Evolutionary conservation across 2,888 invertebrate genomes (phyloP).

Genomic region (Yponomeuta sedellus): DNA sequence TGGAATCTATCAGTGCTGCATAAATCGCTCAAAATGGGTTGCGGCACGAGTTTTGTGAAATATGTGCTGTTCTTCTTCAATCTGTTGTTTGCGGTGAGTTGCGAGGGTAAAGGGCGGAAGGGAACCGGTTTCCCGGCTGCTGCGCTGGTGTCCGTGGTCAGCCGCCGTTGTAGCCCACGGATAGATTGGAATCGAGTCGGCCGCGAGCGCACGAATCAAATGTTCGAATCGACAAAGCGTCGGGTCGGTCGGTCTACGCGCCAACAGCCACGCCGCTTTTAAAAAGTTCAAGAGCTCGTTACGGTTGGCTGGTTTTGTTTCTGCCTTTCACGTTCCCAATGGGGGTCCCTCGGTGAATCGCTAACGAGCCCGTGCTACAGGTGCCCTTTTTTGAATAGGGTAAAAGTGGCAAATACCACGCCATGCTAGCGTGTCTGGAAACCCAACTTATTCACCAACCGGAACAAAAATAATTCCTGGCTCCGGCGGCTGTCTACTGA

Average conservation of each 20-base stretch:
- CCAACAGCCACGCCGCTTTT: neutral
- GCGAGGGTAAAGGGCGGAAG: constrained; percentile 48
- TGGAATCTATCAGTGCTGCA: constrained; percentile 31
- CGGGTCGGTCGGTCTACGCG: neutral
- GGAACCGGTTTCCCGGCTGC: constrained; percentile 41
- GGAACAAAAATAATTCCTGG: too few species aligned
- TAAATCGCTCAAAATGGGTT: constrained; percentile 73
- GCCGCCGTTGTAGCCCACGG: constrained; percentile 40
- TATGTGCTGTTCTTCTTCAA: constrained; percentile 89
- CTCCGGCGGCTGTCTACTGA: too few species aligned
- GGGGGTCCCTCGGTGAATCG: neutral
- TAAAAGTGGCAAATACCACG: too few species aligned
- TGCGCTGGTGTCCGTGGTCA: constrained; percentile 35
- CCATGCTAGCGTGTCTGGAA: too few species aligned
- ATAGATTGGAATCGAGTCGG: constrained; percentile 7
- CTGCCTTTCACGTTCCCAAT: neutral
- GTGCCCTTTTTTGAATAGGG: neutral
- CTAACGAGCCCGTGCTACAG: constrained; percentile 2
- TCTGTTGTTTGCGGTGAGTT: constrained; percentile 85
- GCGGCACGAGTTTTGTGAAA: constrained; percentile 86
- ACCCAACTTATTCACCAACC: too few species aligned
- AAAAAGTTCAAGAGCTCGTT: neutral
- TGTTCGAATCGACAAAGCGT: neutral
- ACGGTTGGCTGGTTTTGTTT: neutral
- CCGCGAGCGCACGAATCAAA: neutral